Base-by-base conservation (phyloP, 2,113 vertebrate species). In the Sturnus vulgaris region DNA sequence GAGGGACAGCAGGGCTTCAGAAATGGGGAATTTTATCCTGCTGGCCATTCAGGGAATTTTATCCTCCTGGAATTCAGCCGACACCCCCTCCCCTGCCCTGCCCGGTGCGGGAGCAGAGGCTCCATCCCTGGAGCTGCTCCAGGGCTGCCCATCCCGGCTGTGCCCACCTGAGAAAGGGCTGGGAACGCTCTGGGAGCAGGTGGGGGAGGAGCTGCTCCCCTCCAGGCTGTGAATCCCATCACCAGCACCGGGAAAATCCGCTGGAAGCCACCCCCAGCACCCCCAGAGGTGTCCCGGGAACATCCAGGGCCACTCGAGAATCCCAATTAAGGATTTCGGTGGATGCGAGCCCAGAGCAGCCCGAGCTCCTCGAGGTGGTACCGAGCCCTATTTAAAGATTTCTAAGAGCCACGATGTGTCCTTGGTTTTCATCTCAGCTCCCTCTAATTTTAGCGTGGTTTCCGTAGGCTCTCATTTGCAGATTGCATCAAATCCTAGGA, bases 371-470 rank as follows among this genome's bases (percentile, higher is more conserved):
- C 23, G 42, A 59, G 25, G 73, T 60, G 63, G 61, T 37, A 27
- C 80, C 79, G 2, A 94, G 55, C 90, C 82, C 90, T 92, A 80
- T 90, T 94, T 93, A 82, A 88, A 87, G 93, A 47, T 82, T 53
- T 86, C 53, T 3, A 19, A 85, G 92, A 96, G 93, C 90, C 79
- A 50, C 93, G 55, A 37, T 76, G 95, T 90, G 88, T 92, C 90
- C 88, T 93, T 49, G 92, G 73, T 68, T 92, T 86, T 79, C 88
- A 88, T 63, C 95, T 94, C 84, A 10, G 84, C 87, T 68, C 86
- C 49, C 93, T 90, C 96, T 96, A 93, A 96, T 97, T 96, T 96
- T 94, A 97, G 96, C 39, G 21, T 90, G 85, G 13, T 85, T 96
- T 94, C 92, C 77, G 37, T 50, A 82, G 92, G 96, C 95, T 96